Evolutionary conservation across 2,888 invertebrate genomes (phyloP), one percentile per base, ranked within the genome.

Genomic region (Drosophila prostipennis): DNA sequence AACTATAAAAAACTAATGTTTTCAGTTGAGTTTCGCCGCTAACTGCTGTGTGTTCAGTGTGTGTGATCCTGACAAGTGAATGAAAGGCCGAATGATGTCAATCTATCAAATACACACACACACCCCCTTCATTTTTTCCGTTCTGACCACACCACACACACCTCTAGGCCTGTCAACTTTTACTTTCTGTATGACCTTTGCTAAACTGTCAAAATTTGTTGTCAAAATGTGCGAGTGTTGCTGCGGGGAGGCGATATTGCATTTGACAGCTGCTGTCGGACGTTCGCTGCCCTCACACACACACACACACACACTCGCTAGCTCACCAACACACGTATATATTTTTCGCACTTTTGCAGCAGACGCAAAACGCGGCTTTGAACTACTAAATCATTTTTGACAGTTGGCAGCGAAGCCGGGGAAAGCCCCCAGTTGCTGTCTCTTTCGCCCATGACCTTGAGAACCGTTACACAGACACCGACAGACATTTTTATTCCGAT

Each of bases 361-460:
- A 49, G 57, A 71, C 58, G 39, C 34, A 39, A 87, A 87, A 87
- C 88, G 88, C 82, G 82, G 88, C 89, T 84, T 84, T 88, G 87
- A 88, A 87, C 89, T 88, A 85, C 89, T 85, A 88, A 85, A 85
- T 85, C 85, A 89, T 89, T 85, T 85, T 85, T 89, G 87, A 85
- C 89, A 88, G 89, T 88, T 84, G 75, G 78, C 88, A 48, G 82
- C 85, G 79, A 83, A 76, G 83, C 65, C 68, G 83, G 83, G 83
- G 83, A 88, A 83, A 88, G 88, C 83, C 83, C 86, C 80, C 87
- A 77, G 75, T 49, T 72, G 40, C 72, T 34, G 61, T 70, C 70
- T 45, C 39, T 53, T 14, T 52, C 61, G 56, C 52, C 55, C 19
- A 37, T 63, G n/a, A 55, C 42, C 29, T 42, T 53, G 48, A 49